These are phyloP conservation scores for Linyphia triangularis DNA, from an alignment of 2,888 invertebrate genomes.

Conservation along the genomic window DNA sequence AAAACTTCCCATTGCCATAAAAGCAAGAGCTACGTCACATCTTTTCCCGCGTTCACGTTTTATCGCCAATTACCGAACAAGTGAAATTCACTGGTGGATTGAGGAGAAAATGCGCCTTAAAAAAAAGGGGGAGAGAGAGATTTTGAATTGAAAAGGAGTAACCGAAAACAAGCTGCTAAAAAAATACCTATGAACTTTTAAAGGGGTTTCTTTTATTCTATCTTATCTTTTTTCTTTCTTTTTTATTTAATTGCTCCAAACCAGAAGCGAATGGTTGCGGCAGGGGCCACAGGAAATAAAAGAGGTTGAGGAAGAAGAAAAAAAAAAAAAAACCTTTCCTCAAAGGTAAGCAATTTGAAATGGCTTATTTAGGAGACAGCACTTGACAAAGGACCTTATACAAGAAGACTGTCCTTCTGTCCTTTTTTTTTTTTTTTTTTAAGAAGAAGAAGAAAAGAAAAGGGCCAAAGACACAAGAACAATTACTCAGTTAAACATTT, in stretches of 20 bases:
- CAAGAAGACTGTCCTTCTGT: constrained; percentile 41
- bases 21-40: constrained; percentile 2
- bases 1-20: constrained; percentile 14
- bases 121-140: neutral
- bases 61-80: constrained; percentile 66
- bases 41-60: constrained; percentile 42
- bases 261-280: constrained; percentile 55
- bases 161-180: constrained; percentile 26
- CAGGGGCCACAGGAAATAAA: constrained; percentile 22
- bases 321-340: constrained; percentile 48
- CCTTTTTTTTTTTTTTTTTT: constrained; percentile 34
- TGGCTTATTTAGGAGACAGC: constrained; percentile 71
- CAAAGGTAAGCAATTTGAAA: constrained; percentile 73
- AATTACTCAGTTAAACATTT: constrained; percentile 75
- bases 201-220: constrained; percentile 19
- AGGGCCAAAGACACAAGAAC: constrained; percentile 62
- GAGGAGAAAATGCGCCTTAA: constrained; percentile 13
- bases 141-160: constrained; percentile 48
- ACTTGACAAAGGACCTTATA: constrained; percentile 48
- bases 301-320: neutral
- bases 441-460: constrained; percentile 9
- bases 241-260: constrained; percentile 73
- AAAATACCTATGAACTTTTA: constrained; percentile 54
- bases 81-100: constrained; percentile 52
- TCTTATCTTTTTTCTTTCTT: constrained; percentile 71